Conservation (phyloP, 2,888 invertebrate species). For the Choristoneura rosaceana region DNA sequence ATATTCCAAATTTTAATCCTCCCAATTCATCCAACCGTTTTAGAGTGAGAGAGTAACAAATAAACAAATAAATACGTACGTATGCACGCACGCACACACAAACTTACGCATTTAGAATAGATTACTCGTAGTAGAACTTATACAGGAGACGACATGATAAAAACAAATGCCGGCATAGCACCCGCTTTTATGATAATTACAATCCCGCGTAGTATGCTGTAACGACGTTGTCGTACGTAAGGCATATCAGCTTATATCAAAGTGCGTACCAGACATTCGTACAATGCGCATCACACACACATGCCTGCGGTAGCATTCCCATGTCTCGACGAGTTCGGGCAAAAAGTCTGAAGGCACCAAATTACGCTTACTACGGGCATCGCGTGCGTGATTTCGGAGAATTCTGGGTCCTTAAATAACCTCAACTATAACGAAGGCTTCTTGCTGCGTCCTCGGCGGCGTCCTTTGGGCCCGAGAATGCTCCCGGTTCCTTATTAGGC, state of each 20-base stretch:
- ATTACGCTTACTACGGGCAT: conserved; percentile 69
- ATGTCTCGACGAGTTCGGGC: conserved; percentile 50
- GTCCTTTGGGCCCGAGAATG: conserved; percentile 78
- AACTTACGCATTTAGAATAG: too few relatives aligned
- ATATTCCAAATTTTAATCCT: too few relatives aligned
- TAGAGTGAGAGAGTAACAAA: too few relatives aligned
- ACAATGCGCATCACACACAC: conserved; percentile 17
- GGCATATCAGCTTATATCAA: conserved; percentile 30
- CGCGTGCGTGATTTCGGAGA: conserved; percentile 77
- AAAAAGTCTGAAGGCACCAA: conserved; percentile 61
- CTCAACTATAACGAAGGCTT: conserved; percentile 64
- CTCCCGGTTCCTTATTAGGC: conserved; percentile 74
- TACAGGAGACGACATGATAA: conserved; percentile 2
- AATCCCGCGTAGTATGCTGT: conserved; percentile 21
- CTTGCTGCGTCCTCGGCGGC: conserved; percentile 76
- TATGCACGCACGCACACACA: too few relatives aligned
- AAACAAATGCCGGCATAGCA: conserved; percentile 22
- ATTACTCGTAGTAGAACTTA: neutral
- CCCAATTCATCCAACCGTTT: neutral
- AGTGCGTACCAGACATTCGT: conserved; percentile 29
- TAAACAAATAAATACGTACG: too few relatives aligned
- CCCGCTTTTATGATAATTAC: conserved; percentile 35
- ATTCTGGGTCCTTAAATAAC: conserved; percentile 74
- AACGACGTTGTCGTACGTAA: conserved; percentile 20
- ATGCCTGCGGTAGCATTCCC: conserved; percentile 25